Conservation (phyloP, 2,888 invertebrate genomes). For the Pseudococcus longispinus region DNA sequence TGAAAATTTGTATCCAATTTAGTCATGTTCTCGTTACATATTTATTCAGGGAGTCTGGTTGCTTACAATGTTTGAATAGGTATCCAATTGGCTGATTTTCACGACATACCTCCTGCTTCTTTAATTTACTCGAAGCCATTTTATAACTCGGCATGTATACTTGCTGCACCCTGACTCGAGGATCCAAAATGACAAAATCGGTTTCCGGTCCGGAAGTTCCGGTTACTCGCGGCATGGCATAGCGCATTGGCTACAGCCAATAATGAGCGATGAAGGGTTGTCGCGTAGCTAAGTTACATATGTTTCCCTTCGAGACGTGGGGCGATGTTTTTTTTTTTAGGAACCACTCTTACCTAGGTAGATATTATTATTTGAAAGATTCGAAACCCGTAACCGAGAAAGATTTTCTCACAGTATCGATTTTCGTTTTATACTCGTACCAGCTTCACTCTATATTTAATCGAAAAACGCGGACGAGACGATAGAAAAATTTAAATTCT, state of each 20-base stretch:
- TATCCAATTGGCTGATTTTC: too few species aligned
- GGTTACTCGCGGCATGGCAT: not conserved
- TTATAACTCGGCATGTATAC: not conserved
- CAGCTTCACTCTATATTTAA: constrained; percentile 8
- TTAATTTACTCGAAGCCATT: not conserved
- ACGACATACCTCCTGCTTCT: too few species aligned
- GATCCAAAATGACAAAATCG: not conserved
- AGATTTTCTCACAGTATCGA: constrained; percentile 26
- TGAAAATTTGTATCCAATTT: too few species aligned
- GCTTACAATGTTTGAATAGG: too few species aligned
- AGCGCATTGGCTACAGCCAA: not conserved
- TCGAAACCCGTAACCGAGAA: not conserved
- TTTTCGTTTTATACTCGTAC: not conserved
- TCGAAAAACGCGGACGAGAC: not conserved
- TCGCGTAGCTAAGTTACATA: not conserved
- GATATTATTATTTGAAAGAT: not conserved
- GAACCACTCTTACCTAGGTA: not conserved
- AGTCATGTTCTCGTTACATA: too few species aligned
- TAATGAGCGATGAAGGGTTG: not conserved
- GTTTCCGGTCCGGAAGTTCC: not conserved
- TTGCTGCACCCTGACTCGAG: not conserved
- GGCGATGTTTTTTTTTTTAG: not conserved
- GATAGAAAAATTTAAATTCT: constrained; percentile 4
- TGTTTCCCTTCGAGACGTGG: not conserved
- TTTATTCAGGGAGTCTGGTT: too few species aligned